Percentiles rank a stretch among this genome's conserved stretches.
phyloP scores from a whole-genome alignment of 1,140 invertebrate genomes.

The Carposina sasakii region DNA sequence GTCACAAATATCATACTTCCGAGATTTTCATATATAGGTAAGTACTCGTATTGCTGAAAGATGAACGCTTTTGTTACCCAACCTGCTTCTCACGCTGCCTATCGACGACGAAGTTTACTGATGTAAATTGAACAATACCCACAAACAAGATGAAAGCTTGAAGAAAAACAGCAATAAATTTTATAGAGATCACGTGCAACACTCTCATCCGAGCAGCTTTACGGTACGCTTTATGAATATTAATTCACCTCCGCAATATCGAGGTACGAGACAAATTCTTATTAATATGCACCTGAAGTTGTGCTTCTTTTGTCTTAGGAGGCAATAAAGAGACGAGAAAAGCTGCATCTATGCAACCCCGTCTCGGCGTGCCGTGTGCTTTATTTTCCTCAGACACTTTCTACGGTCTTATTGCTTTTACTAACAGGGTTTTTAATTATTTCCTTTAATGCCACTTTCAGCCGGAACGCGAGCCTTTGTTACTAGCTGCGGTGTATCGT shows the following conservation, averaged over 20 bases:
- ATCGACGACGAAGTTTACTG: no score
- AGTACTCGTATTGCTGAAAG: no score
- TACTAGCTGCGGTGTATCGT: no score
- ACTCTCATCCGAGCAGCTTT: no score
- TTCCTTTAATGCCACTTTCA: constrained; percentile 66
- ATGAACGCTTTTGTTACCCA: no score
- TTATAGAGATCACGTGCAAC: no score
- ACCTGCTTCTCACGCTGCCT: no score
- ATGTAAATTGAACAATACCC: no score
- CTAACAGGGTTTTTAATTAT: constrained; percentile 72
- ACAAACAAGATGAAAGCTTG: no score
- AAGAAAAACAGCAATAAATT: no score
- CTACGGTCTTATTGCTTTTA: constrained; percentile 57
- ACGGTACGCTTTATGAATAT: constrained; percentile 31
- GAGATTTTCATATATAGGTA: no score
- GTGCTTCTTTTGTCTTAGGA: constrained; percentile 60
- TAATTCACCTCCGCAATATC: constrained; percentile 18
- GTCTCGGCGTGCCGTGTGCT: constrained; percentile 30
- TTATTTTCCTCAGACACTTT: constrained; percentile 61
- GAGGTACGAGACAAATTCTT: constrained; percentile 47
- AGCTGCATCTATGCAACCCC: constrained; percentile 60
- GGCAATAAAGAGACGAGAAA: constrained; percentile 63
- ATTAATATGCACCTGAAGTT: constrained; percentile 57
- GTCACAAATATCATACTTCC: no score
- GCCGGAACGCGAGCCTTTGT: constrained; percentile 36